A percentile compares a stretch with the other conserved stretches of the same genome.
Conservation (phyloP, 1,140 invertebrate species). For the Microplitis mediator region DNA sequence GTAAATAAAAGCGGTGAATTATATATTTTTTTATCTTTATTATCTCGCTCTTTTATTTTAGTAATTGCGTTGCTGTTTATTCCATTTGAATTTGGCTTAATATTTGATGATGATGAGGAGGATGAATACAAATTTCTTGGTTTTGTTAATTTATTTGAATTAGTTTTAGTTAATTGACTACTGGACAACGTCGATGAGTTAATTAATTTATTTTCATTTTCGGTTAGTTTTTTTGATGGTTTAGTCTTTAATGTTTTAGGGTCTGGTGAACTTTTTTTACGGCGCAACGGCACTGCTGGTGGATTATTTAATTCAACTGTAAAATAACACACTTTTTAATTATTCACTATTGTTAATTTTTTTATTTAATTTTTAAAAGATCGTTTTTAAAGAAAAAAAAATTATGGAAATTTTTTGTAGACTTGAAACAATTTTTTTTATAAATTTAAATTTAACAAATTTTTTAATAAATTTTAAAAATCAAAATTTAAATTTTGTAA, state of each 20-base stretch:
- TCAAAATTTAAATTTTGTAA: too few species aligned
- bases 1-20: conserved; percentile 53
- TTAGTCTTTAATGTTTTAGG: not conserved
- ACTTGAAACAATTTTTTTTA: too few species aligned
- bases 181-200: too few species aligned
- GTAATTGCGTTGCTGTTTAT: not conserved
- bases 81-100: not conserved
- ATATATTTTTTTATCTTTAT: conserved; percentile 3
- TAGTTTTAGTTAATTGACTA: too few species aligned
- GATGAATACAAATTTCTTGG: too few species aligned
- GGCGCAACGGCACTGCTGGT: conserved; percentile 56
- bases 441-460: too few species aligned
- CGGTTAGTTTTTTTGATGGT: conserved; percentile 14
- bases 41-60: not conserved
- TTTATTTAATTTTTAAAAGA: not conserved
- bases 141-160: too few species aligned
- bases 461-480: too few species aligned
- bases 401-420: too few species aligned
- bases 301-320: conserved; percentile 45
- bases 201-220: not conserved
- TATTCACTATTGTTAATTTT: not conserved
- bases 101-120: too few species aligned
- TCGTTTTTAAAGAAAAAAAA: not conserved
- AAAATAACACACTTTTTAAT: conserved; percentile 29
- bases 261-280: conserved; percentile 37